Conservation (phyloP, 2,113 vertebrate species). For the Ailurus styani region DNA sequence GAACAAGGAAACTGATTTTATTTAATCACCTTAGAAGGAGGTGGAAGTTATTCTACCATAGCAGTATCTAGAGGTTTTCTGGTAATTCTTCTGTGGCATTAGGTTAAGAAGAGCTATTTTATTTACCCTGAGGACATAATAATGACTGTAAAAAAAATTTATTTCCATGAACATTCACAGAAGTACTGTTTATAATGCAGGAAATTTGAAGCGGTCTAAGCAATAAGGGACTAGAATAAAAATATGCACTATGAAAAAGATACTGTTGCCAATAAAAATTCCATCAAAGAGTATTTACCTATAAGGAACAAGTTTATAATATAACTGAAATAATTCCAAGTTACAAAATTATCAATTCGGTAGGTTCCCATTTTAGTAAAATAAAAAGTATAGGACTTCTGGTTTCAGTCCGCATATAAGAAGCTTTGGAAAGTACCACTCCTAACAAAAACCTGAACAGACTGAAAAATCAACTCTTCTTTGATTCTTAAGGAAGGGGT, state of each 20-base stretch:
- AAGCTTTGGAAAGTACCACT: not conserved
- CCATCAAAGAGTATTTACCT: conserved; percentile 19
- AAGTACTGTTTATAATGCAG: not conserved
- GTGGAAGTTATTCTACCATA: not conserved
- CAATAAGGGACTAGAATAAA: not conserved
- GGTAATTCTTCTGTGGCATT: not conserved
- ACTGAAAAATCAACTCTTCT: not conserved
- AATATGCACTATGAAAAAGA: not conserved
- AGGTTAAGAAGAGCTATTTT: not conserved
- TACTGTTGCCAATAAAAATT: not conserved
- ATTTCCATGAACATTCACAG: not conserved
- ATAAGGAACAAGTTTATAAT: not conserved
- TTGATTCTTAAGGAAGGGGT: not conserved
- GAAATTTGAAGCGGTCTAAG: not conserved
- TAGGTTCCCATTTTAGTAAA: not conserved
- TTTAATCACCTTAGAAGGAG: not conserved
- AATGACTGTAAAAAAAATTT: not conserved
- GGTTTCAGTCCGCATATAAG: not conserved
- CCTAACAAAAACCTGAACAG: not conserved
- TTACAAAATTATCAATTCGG: not conserved
- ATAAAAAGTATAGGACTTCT: not conserved
- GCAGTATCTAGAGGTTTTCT: not conserved
- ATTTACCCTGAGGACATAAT: not conserved
- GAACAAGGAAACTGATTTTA: not conserved
- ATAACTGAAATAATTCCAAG: not conserved